These are phyloP conservation scores for Brachyhypopomus occidentalis DNA, from an alignment of 2,113 vertebrate genomes.

Conservation along the genomic window DNA sequence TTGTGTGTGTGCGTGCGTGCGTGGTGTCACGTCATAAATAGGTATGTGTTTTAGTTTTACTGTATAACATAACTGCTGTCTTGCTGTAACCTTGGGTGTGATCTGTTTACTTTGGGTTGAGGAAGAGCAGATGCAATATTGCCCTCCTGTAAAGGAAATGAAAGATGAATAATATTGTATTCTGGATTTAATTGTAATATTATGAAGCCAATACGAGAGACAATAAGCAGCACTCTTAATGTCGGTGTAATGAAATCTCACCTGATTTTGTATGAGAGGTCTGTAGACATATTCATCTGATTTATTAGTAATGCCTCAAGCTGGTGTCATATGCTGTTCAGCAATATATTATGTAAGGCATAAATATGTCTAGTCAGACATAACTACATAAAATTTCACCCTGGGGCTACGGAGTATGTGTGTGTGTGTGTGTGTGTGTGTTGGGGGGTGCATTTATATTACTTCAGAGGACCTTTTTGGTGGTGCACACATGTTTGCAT, in stretches of 20 bases:
- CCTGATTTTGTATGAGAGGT: not conserved
- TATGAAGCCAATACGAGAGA: not conserved
- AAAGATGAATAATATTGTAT: constrained; percentile 8
- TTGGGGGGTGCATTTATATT: constrained; percentile 6
- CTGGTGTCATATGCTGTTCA: not conserved
- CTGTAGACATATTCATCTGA: not conserved
- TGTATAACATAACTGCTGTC: not conserved
- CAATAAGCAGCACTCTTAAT: not conserved
- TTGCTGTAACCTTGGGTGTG: not conserved
- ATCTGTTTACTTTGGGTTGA: not conserved
- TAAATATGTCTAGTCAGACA: not conserved
- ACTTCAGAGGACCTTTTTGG: not conserved
- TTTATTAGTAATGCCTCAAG: not conserved
- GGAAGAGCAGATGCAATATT: not conserved
- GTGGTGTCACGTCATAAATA: not conserved
- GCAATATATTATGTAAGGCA: not conserved
- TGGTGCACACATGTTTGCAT: no score
- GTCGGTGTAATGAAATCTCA: not conserved
- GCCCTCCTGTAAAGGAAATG: not conserved
- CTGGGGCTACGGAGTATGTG: not conserved
- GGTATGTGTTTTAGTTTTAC: not conserved
- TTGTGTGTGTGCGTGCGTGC: not conserved
- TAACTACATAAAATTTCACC: not conserved
- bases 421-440: not conserved
- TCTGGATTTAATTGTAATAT: constrained; percentile 1